Conservation (phyloP, 2,113 vertebrate genomes). For the Forbesichthys agassizii region DNA sequence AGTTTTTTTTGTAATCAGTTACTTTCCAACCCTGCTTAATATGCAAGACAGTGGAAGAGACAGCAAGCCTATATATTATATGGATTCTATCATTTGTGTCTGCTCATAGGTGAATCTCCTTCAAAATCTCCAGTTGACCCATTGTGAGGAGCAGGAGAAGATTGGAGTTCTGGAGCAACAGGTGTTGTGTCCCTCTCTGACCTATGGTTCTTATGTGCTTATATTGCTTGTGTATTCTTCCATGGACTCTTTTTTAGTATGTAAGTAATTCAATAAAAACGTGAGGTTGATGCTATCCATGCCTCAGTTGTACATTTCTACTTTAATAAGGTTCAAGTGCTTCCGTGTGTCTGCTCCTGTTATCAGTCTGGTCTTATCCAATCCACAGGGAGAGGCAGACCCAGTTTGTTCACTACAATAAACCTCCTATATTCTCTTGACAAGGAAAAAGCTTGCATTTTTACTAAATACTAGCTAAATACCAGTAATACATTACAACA, state of each 20-base stretch:
- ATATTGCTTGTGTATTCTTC: no score
- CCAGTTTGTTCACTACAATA: background rate
- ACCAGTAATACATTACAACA: no score
- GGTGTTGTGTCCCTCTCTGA: constrained; percentile 64
- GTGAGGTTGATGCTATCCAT: background rate
- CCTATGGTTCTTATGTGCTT: background rate
- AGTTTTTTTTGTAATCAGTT: no score
- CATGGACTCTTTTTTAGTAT: background rate
- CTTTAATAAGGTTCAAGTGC: constrained; percentile 7
- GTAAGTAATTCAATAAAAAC: background rate
- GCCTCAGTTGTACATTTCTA: background rate
- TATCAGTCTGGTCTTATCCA: background rate
- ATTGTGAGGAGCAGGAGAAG: constrained; percentile 74
- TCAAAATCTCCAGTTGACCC: constrained; percentile 71
- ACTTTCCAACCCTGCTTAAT: no score
- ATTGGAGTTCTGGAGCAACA: constrained; percentile 80
- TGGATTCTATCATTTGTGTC: constrained; percentile 11
- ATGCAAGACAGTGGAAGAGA: background rate
- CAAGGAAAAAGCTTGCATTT: no score
- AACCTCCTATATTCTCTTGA: background rate
- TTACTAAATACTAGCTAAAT: no score
- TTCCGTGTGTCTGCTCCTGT: background rate
- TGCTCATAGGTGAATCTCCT: constrained; percentile 75
- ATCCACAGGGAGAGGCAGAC: background rate
- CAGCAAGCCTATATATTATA: no score